Evolutionary conservation across 2,888 invertebrate genomes (phyloP).

Genomic region (Scaptomyza parva): DNA sequence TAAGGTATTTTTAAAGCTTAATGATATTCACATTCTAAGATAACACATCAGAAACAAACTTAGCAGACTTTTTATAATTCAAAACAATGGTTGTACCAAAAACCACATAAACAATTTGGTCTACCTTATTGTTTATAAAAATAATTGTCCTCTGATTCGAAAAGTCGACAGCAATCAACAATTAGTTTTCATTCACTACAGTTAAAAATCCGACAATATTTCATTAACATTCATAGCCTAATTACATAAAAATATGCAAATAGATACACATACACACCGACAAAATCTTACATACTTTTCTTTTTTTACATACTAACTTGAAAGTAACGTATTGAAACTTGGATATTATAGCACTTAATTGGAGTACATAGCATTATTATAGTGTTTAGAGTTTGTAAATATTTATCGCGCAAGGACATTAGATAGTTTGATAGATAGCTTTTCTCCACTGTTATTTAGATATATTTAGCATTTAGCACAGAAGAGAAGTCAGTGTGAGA

Average conservation of each 20-base stretch:
- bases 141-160: constrained; percentile 33
- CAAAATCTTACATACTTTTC: constrained; percentile 38
- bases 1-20: constrained; percentile 7
- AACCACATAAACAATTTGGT: constrained; percentile 13
- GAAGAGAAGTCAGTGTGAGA: too few species aligned
- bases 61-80: constrained; percentile 4
- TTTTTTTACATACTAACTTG: constrained; percentile 42
- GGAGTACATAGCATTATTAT: constrained; percentile 48
- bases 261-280: constrained; percentile 16
- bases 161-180: constrained; percentile 30
- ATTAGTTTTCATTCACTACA: constrained; percentile 18
- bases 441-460: neutral
- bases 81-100: constrained; percentile 3
- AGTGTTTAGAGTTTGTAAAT: constrained; percentile 19
- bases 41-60: constrained; percentile 32
- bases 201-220: constrained; percentile 22
- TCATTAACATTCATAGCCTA: constrained; percentile 19
- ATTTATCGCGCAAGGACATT: constrained; percentile 15
- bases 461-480: neutral
- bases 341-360: constrained; percentile 61
- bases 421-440: constrained; percentile 18
- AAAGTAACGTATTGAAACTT: constrained; percentile 55
- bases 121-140: constrained; percentile 42
- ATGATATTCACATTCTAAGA: neutral
- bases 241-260: constrained; percentile 16